Percentiles rank a stretch among this genome's conserved stretches.
These are phyloP conservation scores for Hypocryptadius cinnamomeus DNA, from an alignment of 2,113 vertebrate genomes.

Conservation along the genomic window DNA sequence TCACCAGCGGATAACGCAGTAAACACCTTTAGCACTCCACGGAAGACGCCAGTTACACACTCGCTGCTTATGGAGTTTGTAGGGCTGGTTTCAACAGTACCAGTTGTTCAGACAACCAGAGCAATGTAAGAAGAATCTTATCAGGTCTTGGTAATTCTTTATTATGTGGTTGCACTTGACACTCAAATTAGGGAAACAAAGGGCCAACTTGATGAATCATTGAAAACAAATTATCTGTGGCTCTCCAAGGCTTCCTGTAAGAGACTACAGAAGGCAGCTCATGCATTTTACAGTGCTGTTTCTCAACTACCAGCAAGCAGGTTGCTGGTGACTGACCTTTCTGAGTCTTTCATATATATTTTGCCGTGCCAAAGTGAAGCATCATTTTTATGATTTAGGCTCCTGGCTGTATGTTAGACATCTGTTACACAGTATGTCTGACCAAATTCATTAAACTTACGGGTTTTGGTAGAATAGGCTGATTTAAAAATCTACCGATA, in stretches of 20 bases:
- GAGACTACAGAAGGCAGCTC: conserved; percentile 37
- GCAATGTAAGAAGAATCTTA: conserved; percentile 58
- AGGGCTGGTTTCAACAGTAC: conserved; percentile 43
- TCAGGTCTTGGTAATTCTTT: conserved; percentile 63
- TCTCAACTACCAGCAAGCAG: conserved; percentile 43
- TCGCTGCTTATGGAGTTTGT: conserved; percentile 45
- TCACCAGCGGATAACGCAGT: neutral
- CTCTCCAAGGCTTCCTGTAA: conserved; percentile 52
- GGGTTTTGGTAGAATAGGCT: conserved; percentile 40
- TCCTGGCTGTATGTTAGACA: conserved; percentile 52
- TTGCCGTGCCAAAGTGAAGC: conserved; percentile 50
- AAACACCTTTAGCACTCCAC: neutral
- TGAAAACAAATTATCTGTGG: conserved; percentile 66
- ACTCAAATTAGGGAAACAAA: conserved; percentile 75
- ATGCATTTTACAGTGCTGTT: conserved; percentile 52
- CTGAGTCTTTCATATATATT: conserved; percentile 40
- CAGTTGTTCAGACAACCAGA: conserved; percentile 54
- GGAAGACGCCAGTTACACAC: neutral
- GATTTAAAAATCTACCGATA: conserved; percentile 53
- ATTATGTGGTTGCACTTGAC: conserved; percentile 67
- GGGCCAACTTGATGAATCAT: conserved; percentile 67
- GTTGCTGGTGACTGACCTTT: conserved; percentile 56
- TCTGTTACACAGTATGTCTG: conserved; percentile 64
- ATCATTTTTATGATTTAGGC: conserved; percentile 63
- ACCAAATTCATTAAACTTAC: conserved; percentile 67